phyloP scores from a whole-genome alignment of 2,113 vertebrate species.

The Ptychochromis oligacanthus region DNA sequence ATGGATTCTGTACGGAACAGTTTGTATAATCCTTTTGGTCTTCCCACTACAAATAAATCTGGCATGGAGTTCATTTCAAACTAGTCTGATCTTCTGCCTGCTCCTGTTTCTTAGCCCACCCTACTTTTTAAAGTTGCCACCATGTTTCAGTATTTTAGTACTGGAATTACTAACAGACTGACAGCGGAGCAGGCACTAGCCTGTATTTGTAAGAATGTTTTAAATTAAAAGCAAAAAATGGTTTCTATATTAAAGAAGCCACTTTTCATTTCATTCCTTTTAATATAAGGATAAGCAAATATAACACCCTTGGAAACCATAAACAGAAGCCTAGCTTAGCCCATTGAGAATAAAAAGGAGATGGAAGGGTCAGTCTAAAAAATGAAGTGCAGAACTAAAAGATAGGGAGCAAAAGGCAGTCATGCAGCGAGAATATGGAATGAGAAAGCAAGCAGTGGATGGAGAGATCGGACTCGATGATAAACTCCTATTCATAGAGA shows the following conservation, averaged over 20 bases:
- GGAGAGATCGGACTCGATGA: constrained; percentile 66
- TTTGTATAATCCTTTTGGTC: no score
- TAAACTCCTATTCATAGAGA: constrained; percentile 71
- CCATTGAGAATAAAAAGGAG: constrained; percentile 43
- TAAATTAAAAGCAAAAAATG: neutral
- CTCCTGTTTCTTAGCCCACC: no score
- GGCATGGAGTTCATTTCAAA: no score
- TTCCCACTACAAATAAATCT: no score
- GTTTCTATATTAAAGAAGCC: neutral
- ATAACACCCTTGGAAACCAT: constrained; percentile 16
- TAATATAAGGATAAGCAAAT: constrained; percentile 8
- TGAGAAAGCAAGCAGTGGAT: constrained; percentile 60
- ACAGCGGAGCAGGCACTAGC: neutral
- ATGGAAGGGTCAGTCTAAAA: constrained; percentile 66
- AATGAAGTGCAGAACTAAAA: constrained; percentile 60
- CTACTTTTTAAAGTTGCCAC: neutral
- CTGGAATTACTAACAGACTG: neutral
- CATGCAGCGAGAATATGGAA: constrained; percentile 74
- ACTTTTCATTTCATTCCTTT: constrained; percentile 14
- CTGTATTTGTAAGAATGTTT: neutral
- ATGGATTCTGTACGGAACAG: no score
- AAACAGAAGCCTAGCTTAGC: constrained; percentile 17
- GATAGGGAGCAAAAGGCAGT: constrained; percentile 65
- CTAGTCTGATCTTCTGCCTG: no score
- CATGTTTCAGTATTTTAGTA: neutral